phyloP scores from a whole-genome alignment of 2,113 vertebrate species.

The Pachycephala philippinensis region DNA sequence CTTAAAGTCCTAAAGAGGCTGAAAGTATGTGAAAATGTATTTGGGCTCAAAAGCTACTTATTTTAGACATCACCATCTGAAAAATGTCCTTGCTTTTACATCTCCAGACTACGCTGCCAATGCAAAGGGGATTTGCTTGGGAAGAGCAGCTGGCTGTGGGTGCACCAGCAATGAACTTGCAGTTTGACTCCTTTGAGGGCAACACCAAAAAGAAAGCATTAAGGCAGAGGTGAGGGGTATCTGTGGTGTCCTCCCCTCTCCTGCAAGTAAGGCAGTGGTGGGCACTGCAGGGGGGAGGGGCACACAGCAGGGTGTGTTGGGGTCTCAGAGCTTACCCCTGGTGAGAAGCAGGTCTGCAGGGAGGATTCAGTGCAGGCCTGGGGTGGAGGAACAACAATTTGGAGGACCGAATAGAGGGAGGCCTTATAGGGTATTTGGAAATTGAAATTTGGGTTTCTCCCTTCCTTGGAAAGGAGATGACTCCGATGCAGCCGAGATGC shows the following conservation, averaged over 20 bases:
- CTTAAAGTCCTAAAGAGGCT: not conserved
- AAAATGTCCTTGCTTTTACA: not conserved
- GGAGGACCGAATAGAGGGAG: not conserved
- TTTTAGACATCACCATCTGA: not conserved
- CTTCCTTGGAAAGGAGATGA: not conserved
- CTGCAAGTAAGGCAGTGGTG: not conserved
- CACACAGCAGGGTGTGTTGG: fast-evolving
- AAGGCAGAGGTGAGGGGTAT: not conserved
- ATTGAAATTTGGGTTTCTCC: not conserved
- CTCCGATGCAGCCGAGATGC: not conserved
- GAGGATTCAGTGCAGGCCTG: not conserved
- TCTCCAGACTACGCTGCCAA: fast-evolving
- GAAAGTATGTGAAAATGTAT: not conserved
- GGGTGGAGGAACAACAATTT: not conserved
- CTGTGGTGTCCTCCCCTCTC: not conserved
- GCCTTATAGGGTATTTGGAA: not conserved
- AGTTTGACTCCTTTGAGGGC: not conserved
- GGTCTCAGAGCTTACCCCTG: not conserved
- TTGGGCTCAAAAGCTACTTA: not conserved
- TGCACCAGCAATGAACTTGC: not conserved
- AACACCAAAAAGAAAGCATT: not conserved
- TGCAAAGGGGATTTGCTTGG: not conserved
- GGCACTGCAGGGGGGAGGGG: too few species aligned
- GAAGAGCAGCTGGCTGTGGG: not conserved
- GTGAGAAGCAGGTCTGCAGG: not conserved